Percentiles rank a stretch among this genome's conserved stretches.
These are phyloP conservation scores for Channa striata DNA, from an alignment of 2,797 vertebrate species.

Conservation along the genomic window DNA sequence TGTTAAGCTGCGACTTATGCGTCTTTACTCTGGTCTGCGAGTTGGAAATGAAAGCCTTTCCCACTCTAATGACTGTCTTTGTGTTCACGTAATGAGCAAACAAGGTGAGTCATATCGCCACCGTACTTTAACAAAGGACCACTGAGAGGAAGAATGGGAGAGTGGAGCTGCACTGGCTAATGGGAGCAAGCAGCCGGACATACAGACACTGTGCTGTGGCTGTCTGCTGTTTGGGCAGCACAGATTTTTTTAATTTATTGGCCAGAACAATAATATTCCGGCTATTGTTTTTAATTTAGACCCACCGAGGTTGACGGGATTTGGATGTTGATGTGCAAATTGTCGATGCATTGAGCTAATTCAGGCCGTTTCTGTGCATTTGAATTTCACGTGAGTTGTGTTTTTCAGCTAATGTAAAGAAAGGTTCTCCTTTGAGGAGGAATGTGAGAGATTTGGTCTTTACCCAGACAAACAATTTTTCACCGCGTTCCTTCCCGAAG, in stretches of 20 bases:
- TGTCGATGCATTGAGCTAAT: background rate
- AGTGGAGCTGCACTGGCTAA: background rate
- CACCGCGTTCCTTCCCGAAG: conserved; percentile 4
- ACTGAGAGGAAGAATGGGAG: background rate
- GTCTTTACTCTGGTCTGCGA: too few relatives aligned
- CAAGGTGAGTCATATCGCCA: background rate
- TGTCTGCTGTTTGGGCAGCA: background rate
- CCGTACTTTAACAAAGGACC: conserved; percentile 3
- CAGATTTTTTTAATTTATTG: background rate
- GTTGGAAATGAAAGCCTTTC: background rate
- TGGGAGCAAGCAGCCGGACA: conserved; percentile 1
- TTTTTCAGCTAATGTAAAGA: conserved; percentile 32
- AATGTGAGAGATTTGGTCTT: conserved; percentile 52
- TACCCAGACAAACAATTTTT: conserved; percentile 60
- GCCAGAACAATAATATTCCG: background rate
- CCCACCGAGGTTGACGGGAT: background rate
- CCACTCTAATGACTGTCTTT: background rate
- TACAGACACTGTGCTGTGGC: background rate
- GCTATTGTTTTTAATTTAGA: conserved; percentile 14
- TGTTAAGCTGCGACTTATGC: too few relatives aligned
- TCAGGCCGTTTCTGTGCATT: background rate
- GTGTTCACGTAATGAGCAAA: conserved; percentile 13
- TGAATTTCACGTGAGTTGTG: background rate
- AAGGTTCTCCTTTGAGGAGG: conserved; percentile 35
- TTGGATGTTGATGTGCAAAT: background rate